phyloP scores from a whole-genome alignment of 2,888 invertebrate genomes.

The Amblyjoppa fuscipennis region DNA sequence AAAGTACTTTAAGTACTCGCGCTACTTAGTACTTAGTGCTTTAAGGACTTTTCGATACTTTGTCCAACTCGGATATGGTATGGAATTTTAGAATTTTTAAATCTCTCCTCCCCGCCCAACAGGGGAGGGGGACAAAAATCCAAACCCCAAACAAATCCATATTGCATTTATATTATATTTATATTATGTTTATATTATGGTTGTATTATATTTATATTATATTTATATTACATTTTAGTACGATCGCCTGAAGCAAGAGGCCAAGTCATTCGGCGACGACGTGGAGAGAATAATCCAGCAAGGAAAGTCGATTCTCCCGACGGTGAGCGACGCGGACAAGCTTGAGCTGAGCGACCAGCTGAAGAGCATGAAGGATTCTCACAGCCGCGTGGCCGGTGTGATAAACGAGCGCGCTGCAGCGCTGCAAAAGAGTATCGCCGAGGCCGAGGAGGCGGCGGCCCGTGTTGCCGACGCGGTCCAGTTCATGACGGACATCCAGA shows the following conservation, averaged over 20 bases:
- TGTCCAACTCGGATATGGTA: too few relatives aligned
- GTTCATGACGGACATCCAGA: slow-evolving; percentile 93
- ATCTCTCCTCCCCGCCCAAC: too few relatives aligned
- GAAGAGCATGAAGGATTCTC: slow-evolving; percentile 92
- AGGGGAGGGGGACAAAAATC: too few relatives aligned
- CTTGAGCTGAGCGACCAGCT: slow-evolving; percentile 93
- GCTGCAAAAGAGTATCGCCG: slow-evolving; percentile 92
- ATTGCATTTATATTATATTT: too few relatives aligned
- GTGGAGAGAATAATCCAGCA: slow-evolving; percentile 92
- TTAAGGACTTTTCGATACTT: too few relatives aligned
- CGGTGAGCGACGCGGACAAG: slow-evolving; percentile 94
- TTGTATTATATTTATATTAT: too few relatives aligned
- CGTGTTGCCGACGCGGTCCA: slow-evolving; percentile 92
- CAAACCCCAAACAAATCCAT: too few relatives aligned
- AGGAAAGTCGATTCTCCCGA: slow-evolving; percentile 92
- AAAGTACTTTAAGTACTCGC: too few relatives aligned
- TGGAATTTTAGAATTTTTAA: too few relatives aligned
- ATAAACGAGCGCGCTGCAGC: slow-evolving; percentile 92
- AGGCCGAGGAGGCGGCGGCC: slow-evolving; percentile 93
- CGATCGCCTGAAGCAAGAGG: slow-evolving; percentile 91
- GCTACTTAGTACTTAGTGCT: too few relatives aligned
- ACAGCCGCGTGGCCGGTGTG: slow-evolving; percentile 90
- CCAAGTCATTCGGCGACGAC: slow-evolving; percentile 89
- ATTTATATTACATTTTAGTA: slow-evolving; percentile 85
- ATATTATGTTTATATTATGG: too few relatives aligned